Percentiles rank a stretch among this genome's conserved stretches.
phyloP scores from a whole-genome alignment of 2,888 invertebrate genomes.

The Azorinus chamasolen region DNA sequence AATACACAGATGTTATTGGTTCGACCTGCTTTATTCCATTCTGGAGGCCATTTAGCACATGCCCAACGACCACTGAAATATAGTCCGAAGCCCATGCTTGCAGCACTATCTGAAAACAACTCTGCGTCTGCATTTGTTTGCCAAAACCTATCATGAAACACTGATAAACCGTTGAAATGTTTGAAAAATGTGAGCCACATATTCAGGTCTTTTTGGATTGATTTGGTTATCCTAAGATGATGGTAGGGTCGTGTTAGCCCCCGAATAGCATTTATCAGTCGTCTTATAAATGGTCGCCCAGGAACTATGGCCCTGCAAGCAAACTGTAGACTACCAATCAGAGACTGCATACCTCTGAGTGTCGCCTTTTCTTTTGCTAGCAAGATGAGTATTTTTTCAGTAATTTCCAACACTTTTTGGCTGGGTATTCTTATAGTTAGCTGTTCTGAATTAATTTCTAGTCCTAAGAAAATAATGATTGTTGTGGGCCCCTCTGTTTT shows the following conservation, averaged over 20 bases:
- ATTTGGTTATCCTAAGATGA: neutral
- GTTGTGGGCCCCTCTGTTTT: constrained; percentile 39
- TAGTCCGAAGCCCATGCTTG: constrained; percentile 20
- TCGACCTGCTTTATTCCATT: constrained; percentile 12
- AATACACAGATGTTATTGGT: constrained; percentile 21
- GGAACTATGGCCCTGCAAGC: constrained; percentile 45
- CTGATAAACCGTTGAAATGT: constrained; percentile 18
- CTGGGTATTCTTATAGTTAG: constrained; percentile 19
- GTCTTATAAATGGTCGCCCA: constrained; percentile 39
- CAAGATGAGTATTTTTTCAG: neutral
- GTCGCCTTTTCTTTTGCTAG: neutral
- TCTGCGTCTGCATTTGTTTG: constrained; percentile 10
- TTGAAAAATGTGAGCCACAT: no score
- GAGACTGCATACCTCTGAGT: constrained; percentile 15
- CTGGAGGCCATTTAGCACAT: constrained; percentile 11
- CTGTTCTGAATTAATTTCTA: constrained; percentile 24
- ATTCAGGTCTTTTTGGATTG: constrained; percentile 2
- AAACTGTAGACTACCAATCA: constrained; percentile 20
- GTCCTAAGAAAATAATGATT: constrained; percentile 20
- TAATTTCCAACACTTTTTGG: constrained; percentile 4
- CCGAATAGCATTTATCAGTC: constrained; percentile 26
- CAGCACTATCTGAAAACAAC: constrained; percentile 21
- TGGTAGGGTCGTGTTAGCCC: constrained; percentile 2
- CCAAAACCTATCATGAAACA: constrained; percentile 38
- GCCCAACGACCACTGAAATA: constrained; percentile 20